These are phyloP conservation scores for Agrochola lota DNA, from an alignment of 2,888 invertebrate genomes.

Conservation along the genomic window DNA sequence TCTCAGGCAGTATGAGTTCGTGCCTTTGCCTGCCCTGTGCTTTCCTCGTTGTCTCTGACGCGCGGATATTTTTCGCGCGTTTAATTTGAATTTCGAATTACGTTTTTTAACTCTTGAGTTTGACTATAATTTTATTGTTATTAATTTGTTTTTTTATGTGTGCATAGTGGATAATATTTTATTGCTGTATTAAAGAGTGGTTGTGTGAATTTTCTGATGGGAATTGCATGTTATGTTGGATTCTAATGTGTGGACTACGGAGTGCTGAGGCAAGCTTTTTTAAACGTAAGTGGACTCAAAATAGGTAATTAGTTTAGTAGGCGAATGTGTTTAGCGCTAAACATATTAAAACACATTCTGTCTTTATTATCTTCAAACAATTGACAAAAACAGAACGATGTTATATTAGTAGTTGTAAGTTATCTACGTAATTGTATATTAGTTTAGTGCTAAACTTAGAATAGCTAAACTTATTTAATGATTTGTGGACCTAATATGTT, in stretches of 20 bases:
- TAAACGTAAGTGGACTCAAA: slow-evolving; percentile 71
- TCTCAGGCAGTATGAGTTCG: slow-evolving; percentile 78
- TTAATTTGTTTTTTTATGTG: not conserved
- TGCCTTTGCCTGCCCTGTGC: slow-evolving; percentile 74
- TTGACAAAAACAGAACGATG: not conserved
- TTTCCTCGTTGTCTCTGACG: slow-evolving; percentile 65
- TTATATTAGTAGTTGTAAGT: too few species aligned
- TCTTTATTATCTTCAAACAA: too few species aligned
- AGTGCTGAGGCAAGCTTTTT: slow-evolving; percentile 65
- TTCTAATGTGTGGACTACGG: slow-evolving; percentile 76
- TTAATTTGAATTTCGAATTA: slow-evolving; percentile 51
- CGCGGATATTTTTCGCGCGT: slow-evolving; percentile 59
- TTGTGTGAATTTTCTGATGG: slow-evolving; percentile 46
- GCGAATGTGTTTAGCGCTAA: not conserved
- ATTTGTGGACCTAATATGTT: not conserved
- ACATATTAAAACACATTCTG: not conserved
- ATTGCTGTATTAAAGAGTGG: slow-evolving; percentile 24
- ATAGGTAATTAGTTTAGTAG: not conserved
- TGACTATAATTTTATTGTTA: not conserved
- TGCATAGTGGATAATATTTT: not conserved
- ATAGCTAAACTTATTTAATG: not conserved
- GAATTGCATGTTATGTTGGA: slow-evolving; percentile 52
- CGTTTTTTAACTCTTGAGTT: slow-evolving; percentile 8
- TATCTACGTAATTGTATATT: too few species aligned
- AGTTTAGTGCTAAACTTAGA: not conserved